Percentiles rank a stretch among this genome's conserved stretches.
phyloP scores from a whole-genome alignment of 2,797 vertebrate species.

The Micromesistius poutassou region DNA sequence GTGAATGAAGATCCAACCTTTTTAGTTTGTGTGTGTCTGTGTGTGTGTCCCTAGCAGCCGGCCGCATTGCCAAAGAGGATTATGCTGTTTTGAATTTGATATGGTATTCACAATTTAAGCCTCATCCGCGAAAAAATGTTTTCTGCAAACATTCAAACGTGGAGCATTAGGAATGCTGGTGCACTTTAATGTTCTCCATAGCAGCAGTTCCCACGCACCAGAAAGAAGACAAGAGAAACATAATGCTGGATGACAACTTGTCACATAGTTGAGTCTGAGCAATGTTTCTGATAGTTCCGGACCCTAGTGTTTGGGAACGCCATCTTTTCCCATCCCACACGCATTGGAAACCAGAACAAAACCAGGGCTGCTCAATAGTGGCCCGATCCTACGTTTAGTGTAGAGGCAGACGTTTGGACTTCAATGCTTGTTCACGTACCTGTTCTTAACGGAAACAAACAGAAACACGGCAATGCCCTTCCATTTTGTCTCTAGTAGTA shows the following conservation, averaged over 20 bases:
- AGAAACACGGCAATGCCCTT: background rate
- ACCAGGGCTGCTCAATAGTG: no score
- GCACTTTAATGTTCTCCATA: background rate
- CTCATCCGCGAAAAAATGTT: background rate
- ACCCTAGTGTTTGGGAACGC: background rate
- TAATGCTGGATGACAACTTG: background rate
- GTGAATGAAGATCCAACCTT: background rate
- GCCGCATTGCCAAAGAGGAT: background rate
- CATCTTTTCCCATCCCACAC: background rate
- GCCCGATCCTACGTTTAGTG: no score
- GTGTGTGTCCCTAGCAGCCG: background rate
- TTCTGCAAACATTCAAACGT: background rate
- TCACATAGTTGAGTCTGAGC: background rate
- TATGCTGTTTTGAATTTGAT: constrained; percentile 10
- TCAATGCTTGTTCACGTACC: background rate
- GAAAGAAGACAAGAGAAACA: background rate
- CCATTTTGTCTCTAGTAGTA: background rate
- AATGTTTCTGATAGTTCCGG: background rate
- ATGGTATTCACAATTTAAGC: background rate
- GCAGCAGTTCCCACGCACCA: background rate
- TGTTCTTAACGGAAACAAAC: no score
- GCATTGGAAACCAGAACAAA: no score
- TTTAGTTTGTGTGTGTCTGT: background rate
- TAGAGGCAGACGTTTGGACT: background rate
- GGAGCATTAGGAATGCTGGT: background rate